Evolutionary conservation across 2,797 vertebrate genomes (phyloP), one percentile per base, ranked within the genome.

Genomic region (Nyctalus aviator): DNA sequence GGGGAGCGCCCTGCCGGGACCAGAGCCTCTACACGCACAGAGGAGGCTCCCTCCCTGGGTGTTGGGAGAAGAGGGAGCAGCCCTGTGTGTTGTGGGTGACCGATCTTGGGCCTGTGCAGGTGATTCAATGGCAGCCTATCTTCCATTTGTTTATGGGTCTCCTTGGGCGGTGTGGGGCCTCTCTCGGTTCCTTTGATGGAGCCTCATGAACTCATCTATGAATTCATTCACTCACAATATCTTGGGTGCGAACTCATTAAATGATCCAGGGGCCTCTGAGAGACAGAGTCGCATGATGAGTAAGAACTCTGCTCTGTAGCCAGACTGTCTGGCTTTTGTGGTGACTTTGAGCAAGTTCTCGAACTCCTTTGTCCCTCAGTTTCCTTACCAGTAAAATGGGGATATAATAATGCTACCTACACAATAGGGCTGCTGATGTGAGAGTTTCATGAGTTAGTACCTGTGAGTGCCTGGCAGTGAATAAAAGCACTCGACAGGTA

Each of bases 381-480:
- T 81, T 85, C 46, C 69, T 84, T 27, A 18, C 13, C 53, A 48
- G n/a, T 88, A 55, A 82, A 93, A 90, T 37, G 50, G n/a, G 68
- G 23, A 37, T 18, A 4, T 35, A 15, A 73, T 57, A 44, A 66
- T 59, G 88, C 20, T 37, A 44, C 48, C 4, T 30, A n/a, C 18
- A 57, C 50, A 46, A 11, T n/a, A 25, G 30, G 12, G 50, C 27
- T 64, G 53, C 27, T 64, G 53, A 15, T 66, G 20, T 27, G 41
- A 77, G 53, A 73, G 50, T 93, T 78, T 14, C 55, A 35, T 81
- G 73, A 55, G 27, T 57, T 50, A 8, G 41, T 68, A 8, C 27
- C 41, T 32, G 0, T 37, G 41, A 72, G 17, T 27, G 15, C 59
- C 59, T 66, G 53, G 76, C 12, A 25, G 3, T 78, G 44, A 48